Evolutionary conservation across 2,797 vertebrate genomes (phyloP).

Genomic region (Dryobates pubescens): DNA sequence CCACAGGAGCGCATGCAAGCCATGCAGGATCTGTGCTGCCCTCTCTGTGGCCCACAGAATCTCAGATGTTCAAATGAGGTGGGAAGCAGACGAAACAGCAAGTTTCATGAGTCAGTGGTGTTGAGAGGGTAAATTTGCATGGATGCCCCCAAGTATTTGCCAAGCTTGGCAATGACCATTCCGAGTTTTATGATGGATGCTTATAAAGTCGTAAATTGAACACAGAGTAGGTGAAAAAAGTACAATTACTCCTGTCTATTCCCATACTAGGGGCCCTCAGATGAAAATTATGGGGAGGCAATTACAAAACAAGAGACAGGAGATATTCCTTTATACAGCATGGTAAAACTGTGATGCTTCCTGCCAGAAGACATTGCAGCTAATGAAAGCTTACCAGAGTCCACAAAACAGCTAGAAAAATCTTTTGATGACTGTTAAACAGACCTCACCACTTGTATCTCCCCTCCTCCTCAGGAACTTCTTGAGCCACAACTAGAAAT

Average conservation of each 20-base stretch:
- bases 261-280: neutral
- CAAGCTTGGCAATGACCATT: neutral
- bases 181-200: neutral
- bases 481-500: neutral
- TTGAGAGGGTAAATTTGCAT: neutral
- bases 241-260: neutral
- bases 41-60: fast-evolving
- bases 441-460: neutral
- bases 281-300: neutral
- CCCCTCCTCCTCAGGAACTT: neutral
- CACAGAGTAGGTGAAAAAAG: neutral
- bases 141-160: neutral
- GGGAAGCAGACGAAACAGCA: neutral
- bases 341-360: neutral
- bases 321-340: neutral
- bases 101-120: neutral
- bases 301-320: neutral
- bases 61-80: neutral
- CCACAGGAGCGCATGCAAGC: neutral
- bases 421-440: neutral
- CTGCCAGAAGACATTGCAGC: fast-evolving
- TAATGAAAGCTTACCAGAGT: neutral
- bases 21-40: neutral
- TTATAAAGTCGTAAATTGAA: neutral
- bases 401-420: neutral